Percentiles rank a stretch among this genome's conserved stretches.
Conservation (phyloP, 2,888 invertebrate species). For the Dynastes maya region DNA sequence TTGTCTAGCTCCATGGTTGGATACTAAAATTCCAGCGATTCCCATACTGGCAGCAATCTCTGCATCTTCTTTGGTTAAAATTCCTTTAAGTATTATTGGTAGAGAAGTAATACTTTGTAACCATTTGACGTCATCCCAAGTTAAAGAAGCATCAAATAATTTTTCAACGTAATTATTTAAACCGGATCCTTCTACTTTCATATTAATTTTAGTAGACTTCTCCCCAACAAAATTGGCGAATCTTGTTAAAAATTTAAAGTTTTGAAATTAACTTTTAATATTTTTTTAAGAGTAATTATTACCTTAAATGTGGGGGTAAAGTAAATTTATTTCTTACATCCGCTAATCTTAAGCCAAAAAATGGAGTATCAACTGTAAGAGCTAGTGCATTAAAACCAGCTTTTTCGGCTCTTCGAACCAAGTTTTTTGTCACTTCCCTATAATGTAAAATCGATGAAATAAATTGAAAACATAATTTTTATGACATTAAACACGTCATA, state of each 20-base stretch:
- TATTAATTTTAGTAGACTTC: conserved; percentile 69
- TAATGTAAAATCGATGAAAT: conserved; percentile 21
- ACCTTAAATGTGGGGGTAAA: conserved; percentile 86
- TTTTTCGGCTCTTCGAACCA: conserved; percentile 85
- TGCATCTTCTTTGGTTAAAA: conserved; percentile 91
- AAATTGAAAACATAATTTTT: no score
- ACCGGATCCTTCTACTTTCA: conserved; percentile 78
- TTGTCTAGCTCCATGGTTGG: conserved; percentile 95
- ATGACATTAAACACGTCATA: no score
- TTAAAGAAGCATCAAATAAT: conserved; percentile 85
- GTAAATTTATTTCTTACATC: conserved; percentile 89
- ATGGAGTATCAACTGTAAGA: conserved; percentile 90
- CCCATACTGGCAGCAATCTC: conserved; percentile 81
- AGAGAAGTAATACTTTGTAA: conserved; percentile 83
- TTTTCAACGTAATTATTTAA: conserved; percentile 84
- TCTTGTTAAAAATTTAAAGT: conserved; percentile 67
- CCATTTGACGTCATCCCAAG: conserved; percentile 93
- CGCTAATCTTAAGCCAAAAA: conserved; percentile 87
- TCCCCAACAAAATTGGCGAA: conserved; percentile 86
- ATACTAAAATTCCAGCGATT: conserved; percentile 87
- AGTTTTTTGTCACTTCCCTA: conserved; percentile 78
- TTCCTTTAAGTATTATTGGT: conserved; percentile 90
- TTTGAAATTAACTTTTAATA: not conserved
- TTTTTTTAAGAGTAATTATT: not conserved
- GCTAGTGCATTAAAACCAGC: conserved; percentile 91